Evolutionary conservation across 2,113 vertebrate genomes (phyloP).

Genomic region (Myotis yumanensis): DNA sequence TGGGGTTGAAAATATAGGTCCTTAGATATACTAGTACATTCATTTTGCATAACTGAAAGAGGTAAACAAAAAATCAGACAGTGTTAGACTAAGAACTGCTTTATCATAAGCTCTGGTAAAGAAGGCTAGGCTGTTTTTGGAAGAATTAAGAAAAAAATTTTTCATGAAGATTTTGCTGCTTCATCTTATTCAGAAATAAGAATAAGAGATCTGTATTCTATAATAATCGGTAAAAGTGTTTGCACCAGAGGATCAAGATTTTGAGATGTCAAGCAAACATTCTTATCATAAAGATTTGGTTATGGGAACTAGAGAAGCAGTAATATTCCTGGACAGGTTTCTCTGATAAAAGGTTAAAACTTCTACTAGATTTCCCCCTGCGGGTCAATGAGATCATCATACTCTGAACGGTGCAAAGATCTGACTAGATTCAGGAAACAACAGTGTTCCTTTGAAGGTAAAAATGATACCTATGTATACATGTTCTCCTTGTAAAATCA

Average conservation of each 20-base stretch:
- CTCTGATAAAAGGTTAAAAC: slow-evolving; percentile 27
- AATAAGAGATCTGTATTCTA: background rate
- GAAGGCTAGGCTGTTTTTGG: background rate
- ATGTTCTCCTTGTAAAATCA: background rate
- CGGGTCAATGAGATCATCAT: background rate
- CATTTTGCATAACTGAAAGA: background rate
- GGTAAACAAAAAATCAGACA: background rate
- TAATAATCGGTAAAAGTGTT: background rate
- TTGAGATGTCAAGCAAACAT: background rate
- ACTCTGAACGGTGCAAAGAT: background rate
- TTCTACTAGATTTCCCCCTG: background rate
- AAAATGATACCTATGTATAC: background rate
- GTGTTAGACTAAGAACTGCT: background rate
- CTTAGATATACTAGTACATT: background rate
- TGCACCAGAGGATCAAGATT: background rate
- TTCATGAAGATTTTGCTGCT: background rate
- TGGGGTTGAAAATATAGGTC: background rate
- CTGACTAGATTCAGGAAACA: background rate
- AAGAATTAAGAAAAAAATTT: background rate
- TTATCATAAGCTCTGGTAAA: background rate
- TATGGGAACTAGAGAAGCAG: background rate
- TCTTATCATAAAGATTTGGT: background rate
- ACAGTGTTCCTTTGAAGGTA: background rate
- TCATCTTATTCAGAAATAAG: slow-evolving; percentile 26
- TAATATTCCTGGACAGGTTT: background rate